phyloP scores from a whole-genome alignment of 2,888 invertebrate species.

The Lycaena phlaeas region DNA sequence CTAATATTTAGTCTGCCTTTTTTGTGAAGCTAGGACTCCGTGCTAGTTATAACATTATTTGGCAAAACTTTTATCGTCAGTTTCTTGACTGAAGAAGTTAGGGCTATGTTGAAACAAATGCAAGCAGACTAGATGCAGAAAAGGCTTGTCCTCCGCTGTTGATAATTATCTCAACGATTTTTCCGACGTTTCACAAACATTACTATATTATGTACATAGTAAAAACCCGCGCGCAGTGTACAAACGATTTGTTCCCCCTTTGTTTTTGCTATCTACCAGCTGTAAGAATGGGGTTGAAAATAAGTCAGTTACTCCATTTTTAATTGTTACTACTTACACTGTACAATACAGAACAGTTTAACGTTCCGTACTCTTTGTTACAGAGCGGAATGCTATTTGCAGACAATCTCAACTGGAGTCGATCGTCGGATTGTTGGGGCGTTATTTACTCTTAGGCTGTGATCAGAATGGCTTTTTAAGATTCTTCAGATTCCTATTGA shows the following conservation, averaged over 20 bases:
- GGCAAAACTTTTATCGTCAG: too few species aligned
- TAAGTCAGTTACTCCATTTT: constrained; percentile 1
- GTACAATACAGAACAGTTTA: constrained; percentile 5
- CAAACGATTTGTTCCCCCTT: constrained; percentile 1
- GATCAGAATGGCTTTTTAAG: neutral
- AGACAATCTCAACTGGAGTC: constrained; percentile 5
- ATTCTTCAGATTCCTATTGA: neutral
- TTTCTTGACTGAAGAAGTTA: too few species aligned
- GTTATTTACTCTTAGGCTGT: neutral
- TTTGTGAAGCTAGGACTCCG: too few species aligned
- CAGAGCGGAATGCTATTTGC: neutral
- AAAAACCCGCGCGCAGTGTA: neutral
- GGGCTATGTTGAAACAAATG: too few species aligned
- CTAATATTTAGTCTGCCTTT: too few species aligned
- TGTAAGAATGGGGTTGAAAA: constrained; percentile 5
- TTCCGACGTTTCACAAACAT: too few species aligned
- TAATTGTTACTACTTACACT: constrained; percentile 6
- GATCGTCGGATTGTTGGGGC: neutral
- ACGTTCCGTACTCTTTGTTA: neutral
- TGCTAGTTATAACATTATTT: too few species aligned
- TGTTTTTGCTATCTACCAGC: constrained; percentile 6
- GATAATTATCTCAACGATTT: too few species aligned
- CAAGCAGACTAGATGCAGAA: too few species aligned
- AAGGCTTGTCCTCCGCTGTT: too few species aligned
- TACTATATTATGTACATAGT: too few species aligned